phyloP scores from a whole-genome alignment of 2,797 vertebrate species.

The Tenualosa thibaudeaui region DNA sequence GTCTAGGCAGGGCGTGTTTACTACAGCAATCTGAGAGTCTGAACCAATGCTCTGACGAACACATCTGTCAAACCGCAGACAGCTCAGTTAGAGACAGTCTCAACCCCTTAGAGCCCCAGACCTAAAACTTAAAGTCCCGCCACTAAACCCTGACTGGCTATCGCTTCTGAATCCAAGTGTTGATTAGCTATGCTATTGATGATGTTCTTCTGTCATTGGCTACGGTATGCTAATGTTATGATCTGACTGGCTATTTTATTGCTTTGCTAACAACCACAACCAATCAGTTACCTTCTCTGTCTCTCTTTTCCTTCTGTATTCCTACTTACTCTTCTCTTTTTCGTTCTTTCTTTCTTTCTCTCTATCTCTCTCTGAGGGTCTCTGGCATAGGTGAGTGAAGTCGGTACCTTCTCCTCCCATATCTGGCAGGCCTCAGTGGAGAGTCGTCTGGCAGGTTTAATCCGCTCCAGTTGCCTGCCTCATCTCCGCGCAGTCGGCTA shows the following conservation, averaged over 20 bases:
- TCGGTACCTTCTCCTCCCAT: slow-evolving; percentile 94
- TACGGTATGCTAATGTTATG: slow-evolving; percentile 18
- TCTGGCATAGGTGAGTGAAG: slow-evolving; percentile 71
- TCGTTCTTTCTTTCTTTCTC: slow-evolving; percentile 37
- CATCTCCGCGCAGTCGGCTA: slow-evolving; percentile 97
- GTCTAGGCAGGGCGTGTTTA: slow-evolving; percentile 81
- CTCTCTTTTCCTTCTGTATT: neutral
- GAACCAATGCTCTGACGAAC: slow-evolving; percentile 81
- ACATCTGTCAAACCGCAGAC: slow-evolving; percentile 87
- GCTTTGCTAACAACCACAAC: neutral
- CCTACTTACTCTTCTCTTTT: slow-evolving; percentile 23
- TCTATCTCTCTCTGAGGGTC: slow-evolving; percentile 48
- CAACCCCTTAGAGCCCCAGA: slow-evolving; percentile 43
- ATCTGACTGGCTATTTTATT: neutral
- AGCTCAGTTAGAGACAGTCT: slow-evolving; percentile 78
- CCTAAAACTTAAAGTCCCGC: neutral
- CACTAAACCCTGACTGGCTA: neutral
- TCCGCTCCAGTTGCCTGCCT: slow-evolving; percentile 96
- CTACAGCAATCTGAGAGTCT: slow-evolving; percentile 78
- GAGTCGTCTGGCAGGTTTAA: slow-evolving; percentile 81
- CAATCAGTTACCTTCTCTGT: neutral
- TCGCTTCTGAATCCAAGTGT: slow-evolving; percentile 27
- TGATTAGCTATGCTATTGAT: slow-evolving; percentile 1
- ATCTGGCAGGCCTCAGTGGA: slow-evolving; percentile 91
- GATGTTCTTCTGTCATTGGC: slow-evolving; percentile 37